These are phyloP conservation scores for Heliocidaris tuberculata DNA, from an alignment of 35 echinoderm and acorn worm species.

Conservation along the genomic window DNA sequence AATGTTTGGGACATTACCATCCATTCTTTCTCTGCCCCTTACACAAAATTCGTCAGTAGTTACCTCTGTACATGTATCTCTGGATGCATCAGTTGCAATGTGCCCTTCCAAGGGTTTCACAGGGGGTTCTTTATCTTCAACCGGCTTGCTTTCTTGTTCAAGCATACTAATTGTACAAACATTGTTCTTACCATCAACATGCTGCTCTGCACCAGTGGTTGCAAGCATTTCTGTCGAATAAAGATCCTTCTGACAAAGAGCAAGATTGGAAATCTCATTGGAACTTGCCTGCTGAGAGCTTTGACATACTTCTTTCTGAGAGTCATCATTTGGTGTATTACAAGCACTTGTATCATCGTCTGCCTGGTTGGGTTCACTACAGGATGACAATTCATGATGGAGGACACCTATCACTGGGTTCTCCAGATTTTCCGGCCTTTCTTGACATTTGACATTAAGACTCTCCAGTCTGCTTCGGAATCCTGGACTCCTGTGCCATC, in stretches of 20 bases:
- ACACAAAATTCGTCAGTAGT: not conserved
- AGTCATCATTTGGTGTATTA: not conserved
- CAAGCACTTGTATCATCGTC: not conserved
- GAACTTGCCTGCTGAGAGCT: not conserved
- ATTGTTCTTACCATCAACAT: not conserved
- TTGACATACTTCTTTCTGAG: not conserved
- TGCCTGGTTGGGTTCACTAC: not conserved
- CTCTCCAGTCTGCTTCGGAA: slow-evolving; percentile 20
- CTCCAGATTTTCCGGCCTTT: not conserved
- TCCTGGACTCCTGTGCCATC: slow-evolving; percentile 27
- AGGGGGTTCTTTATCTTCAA: not conserved
- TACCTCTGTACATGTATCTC: not conserved
- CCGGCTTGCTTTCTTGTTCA: not conserved
- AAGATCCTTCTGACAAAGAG: not conserved
- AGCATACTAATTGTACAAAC: not conserved
- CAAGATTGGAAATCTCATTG: not conserved
- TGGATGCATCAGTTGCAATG: not conserved
- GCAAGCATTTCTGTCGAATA: not conserved
- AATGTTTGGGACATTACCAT: not conserved
- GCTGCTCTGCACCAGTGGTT: not conserved
- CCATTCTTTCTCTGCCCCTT: not conserved
- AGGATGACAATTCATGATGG: not conserved
- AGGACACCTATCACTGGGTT: not conserved
- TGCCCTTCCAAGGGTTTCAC: not conserved
- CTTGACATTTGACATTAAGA: slow-evolving; percentile 31